Evolutionary conservation across 2,888 invertebrate genomes (phyloP).

Genomic region (Ophonus ardosiacus): DNA sequence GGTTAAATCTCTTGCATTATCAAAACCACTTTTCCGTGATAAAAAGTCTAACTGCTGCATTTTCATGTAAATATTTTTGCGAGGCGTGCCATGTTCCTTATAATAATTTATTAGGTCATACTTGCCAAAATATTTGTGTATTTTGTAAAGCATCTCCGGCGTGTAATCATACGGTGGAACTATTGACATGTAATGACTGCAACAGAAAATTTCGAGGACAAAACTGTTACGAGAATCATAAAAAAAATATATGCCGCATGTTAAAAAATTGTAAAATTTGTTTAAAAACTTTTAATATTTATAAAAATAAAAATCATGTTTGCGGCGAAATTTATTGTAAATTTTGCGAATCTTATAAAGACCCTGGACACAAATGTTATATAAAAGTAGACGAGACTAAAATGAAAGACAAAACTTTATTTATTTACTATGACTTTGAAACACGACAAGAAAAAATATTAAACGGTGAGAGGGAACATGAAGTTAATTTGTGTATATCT

Average conservation of each 20-base stretch:
- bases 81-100: constrained; percentile 66
- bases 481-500: no score
- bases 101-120: constrained; percentile 63
- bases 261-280: not conserved
- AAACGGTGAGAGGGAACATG: no score
- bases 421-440: no score
- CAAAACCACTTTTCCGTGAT: constrained; percentile 18
- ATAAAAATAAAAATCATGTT: not conserved
- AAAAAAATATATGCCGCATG: not conserved
- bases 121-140: constrained; percentile 52
- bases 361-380: constrained; percentile 12
- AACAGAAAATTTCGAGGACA: constrained; percentile 21
- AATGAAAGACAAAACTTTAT: not conserved
- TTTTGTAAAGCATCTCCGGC: constrained; percentile 54
- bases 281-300: not conserved
- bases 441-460: not conserved
- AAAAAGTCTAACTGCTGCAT: constrained; percentile 66
- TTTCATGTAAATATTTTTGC: constrained; percentile 67
- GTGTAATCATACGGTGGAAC: constrained; percentile 32
- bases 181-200: not conserved
- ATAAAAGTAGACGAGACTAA: not conserved
- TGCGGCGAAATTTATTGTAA: constrained; percentile 17
- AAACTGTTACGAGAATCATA: constrained; percentile 22
- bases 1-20: no score
- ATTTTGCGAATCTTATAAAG: not conserved